Evolutionary conservation across 2,113 vertebrate genomes (phyloP), one percentile per base, ranked within the genome.

Genomic region (Argyrosomus japonicus): DNA sequence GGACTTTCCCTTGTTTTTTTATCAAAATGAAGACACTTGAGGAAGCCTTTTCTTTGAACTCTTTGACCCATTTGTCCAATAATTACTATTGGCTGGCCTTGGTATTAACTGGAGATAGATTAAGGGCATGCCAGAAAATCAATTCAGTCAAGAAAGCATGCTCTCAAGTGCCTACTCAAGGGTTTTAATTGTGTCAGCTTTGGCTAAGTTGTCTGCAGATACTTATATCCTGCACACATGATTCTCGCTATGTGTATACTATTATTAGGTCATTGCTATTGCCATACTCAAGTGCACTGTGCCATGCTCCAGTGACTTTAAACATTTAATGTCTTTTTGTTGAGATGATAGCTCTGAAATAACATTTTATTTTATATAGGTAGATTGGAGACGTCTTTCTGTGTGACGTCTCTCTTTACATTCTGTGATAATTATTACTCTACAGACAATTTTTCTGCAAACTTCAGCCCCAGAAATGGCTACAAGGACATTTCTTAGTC

Each of bases 71-170:
- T 40, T 8, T 64, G 53, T 79, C 23, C 63, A 70, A 25, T 77
- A 56, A 76, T 86, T 79, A 65, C 63, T 64, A 82, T 81, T 75
- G 74, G 17, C 32, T 60, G 80, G 54, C 57, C 45, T 65, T 60
- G 56, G 72, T 89, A 79, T 70, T 72, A 80, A 68, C 47, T 36
- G 21, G 27, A 80, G 56, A 48, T 80, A 43, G n/a, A 75, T 68
- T 68, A 87, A 82, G n/a, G 40, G 3, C 21, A 75, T 68, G 60
- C 21, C 69, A 69, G 27, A 70, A 85, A 91, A 88, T 87, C 77
- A 84, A 80, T 84, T 77, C 36, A 79, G n/a, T 64, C 25, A 79
- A 76, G 45, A 43, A 53, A 63, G 18, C 58, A 81, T 75, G 69
- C 67, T 82, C 36, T 75, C 19, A 71, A 73, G 74, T 83, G 51